Evolutionary conservation across 2,797 vertebrate genomes (phyloP).

Genomic region (Bovichtus variegatus): DNA sequence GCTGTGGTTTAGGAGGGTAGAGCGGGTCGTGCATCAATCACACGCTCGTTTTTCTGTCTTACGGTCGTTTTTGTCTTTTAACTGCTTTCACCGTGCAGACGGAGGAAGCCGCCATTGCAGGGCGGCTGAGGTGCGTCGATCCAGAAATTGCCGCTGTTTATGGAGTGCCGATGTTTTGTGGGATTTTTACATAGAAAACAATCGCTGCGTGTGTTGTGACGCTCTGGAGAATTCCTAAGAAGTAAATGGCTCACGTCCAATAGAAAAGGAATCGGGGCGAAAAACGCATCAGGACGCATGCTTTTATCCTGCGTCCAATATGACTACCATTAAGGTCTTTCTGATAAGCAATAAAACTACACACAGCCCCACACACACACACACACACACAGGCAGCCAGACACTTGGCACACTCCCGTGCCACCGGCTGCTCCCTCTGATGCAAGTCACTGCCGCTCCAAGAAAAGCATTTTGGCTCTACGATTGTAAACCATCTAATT

Average conservation of each 20-base stretch:
- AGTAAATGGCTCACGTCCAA: not conserved
- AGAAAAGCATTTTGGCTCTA: slow-evolving; percentile 37
- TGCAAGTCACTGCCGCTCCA: slow-evolving; percentile 34
- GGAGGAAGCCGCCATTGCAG: not conserved
- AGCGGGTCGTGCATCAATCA: not conserved
- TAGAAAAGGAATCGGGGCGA: not conserved
- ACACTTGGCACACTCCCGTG: slow-evolving; percentile 18
- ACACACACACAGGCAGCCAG: slow-evolving; percentile 1
- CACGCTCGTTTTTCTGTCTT: not conserved
- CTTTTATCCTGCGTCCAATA: not conserved
- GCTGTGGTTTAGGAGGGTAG: not conserved
- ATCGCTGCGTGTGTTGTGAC: not conserved
- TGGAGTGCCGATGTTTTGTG: not conserved
- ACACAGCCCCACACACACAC: not conserved
- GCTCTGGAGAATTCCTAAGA: not conserved
- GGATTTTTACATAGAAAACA: not conserved
- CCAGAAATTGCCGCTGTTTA: not conserved
- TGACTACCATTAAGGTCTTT: not conserved
- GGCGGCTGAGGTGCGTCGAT: not conserved
- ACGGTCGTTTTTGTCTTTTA: too few species aligned
- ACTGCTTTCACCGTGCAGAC: not conserved
- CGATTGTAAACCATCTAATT: slow-evolving; percentile 51
- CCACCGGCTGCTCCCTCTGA: slow-evolving; percentile 35
- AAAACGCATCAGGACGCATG: not conserved
- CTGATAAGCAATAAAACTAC: not conserved